These are phyloP conservation scores for Edolisoma coerulescens DNA, from an alignment of 2,113 vertebrate genomes.

Conservation along the genomic window DNA sequence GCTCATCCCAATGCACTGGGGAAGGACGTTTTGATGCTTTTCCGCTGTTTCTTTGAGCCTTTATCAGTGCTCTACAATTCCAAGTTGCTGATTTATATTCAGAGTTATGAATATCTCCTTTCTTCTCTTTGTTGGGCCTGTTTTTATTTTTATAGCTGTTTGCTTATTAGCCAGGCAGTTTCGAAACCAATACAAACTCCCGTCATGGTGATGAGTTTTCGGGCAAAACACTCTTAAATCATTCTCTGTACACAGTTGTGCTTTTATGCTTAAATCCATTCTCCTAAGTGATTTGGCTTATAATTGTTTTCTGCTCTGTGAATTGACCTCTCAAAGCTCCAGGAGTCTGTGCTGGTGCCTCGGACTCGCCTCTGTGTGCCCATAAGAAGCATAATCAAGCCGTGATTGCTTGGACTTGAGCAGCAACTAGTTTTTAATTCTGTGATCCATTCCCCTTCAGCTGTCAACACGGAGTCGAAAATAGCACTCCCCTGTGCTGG, in stretches of 20 bases:
- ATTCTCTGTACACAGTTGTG: background rate
- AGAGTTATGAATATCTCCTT: constrained; percentile 2
- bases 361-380: background rate
- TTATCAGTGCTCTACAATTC: background rate
- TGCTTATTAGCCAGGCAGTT: background rate
- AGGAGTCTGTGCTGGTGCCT: background rate
- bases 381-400: background rate
- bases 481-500: constrained; percentile 27
- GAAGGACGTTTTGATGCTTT: background rate
- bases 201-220: background rate
- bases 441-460: constrained; percentile 41
- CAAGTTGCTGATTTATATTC: constrained; percentile 8
- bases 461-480: background rate
- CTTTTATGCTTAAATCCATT: background rate
- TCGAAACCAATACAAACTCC: background rate
- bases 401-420: constrained; percentile 23
- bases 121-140: background rate
- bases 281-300: background rate
- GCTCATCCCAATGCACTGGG: background rate
- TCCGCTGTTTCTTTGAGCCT: background rate
- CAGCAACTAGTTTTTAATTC: constrained; percentile 29
- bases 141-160: constrained; percentile 22
- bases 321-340: background rate
- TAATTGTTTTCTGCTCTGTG: constrained; percentile 1
- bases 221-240: background rate